phyloP scores from a whole-genome alignment of 2,113 vertebrate genomes.

The Sapajus apella region DNA sequence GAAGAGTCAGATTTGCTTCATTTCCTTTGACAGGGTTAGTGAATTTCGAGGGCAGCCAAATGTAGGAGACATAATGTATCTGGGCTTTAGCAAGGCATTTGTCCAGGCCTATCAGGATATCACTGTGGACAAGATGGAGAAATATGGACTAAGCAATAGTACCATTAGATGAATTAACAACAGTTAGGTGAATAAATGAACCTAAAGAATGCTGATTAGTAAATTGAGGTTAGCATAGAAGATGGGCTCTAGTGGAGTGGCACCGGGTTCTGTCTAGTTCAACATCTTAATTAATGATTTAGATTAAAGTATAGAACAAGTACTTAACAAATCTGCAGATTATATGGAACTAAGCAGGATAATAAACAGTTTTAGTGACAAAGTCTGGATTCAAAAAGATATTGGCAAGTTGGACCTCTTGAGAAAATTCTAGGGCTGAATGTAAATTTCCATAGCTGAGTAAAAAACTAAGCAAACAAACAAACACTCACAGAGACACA shows the following conservation, averaged over 20 bases:
- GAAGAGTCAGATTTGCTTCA: constrained; percentile 66
- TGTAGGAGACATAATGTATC: constrained; percentile 59
- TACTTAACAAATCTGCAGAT: not conserved
- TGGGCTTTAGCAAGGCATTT: constrained; percentile 63
- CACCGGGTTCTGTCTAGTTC: not conserved
- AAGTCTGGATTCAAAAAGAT: not conserved
- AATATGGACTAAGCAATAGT: constrained; percentile 63
- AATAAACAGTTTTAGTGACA: not conserved
- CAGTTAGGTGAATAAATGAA: constrained; percentile 72
- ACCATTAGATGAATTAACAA: constrained; percentile 73
- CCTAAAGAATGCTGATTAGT: constrained; percentile 62
- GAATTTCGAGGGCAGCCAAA: constrained; percentile 37
- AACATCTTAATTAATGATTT: constrained; percentile 28
- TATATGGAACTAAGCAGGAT: not conserved
- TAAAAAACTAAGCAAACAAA: not conserved
- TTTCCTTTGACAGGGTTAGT: constrained; percentile 73
- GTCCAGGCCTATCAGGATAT: constrained; percentile 65
- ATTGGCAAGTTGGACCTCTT: not conserved
- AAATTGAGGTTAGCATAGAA: constrained; percentile 42
- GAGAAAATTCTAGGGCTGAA: constrained; percentile 4
- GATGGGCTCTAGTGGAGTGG: not conserved
- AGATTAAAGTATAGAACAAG: constrained; percentile 4
- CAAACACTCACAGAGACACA: not conserved
- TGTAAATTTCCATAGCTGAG: not conserved
- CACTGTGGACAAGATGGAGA: constrained; percentile 76